Evolutionary conservation across 2,888 invertebrate species (phyloP).

Genomic region (Tetramorium bicarinatum): DNA sequence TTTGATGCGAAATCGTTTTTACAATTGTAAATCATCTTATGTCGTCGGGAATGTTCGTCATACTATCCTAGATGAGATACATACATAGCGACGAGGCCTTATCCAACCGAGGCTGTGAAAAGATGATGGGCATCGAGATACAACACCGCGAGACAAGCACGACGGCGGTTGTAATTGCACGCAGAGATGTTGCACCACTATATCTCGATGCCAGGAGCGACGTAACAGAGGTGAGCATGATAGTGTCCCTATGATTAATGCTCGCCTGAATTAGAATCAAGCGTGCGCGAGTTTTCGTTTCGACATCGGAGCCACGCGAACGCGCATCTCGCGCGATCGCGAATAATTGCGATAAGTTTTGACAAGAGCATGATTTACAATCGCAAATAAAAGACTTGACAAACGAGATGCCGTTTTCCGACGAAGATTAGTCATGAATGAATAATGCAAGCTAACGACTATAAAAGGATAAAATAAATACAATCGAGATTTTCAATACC

Average conservation of each 20-base stretch:
- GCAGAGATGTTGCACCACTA: slow-evolving; percentile 33
- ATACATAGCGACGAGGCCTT: not conserved
- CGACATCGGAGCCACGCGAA: slow-evolving; percentile 6
- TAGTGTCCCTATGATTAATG: slow-evolving; percentile 51
- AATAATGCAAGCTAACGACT: not conserved
- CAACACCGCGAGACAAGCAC: slow-evolving; percentile 27
- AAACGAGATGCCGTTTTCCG: slow-evolving; percentile 18
- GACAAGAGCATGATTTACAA: slow-evolving; percentile 28
- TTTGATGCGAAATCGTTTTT: not conserved
- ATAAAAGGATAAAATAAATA: not conserved
- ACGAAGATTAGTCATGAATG: not conserved
- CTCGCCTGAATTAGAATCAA: slow-evolving; percentile 44
- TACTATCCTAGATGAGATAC: not conserved
- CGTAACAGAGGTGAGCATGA: slow-evolving; percentile 37
- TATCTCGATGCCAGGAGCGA: slow-evolving; percentile 49
- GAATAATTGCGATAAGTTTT: slow-evolving; percentile 12
- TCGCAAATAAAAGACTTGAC: not conserved
- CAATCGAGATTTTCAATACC: not conserved
- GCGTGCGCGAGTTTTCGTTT: slow-evolving; percentile 37
- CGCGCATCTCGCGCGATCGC: slow-evolving; percentile 11
- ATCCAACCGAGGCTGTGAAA: slow-evolving; percentile 26
- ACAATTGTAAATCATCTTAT: not conserved
- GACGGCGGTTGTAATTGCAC: slow-evolving; percentile 22
- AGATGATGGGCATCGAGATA: slow-evolving; percentile 47
- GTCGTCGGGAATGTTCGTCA: not conserved